Conservation (phyloP, 2,797 vertebrate species). For the Macrochelys suwanniensis region DNA sequence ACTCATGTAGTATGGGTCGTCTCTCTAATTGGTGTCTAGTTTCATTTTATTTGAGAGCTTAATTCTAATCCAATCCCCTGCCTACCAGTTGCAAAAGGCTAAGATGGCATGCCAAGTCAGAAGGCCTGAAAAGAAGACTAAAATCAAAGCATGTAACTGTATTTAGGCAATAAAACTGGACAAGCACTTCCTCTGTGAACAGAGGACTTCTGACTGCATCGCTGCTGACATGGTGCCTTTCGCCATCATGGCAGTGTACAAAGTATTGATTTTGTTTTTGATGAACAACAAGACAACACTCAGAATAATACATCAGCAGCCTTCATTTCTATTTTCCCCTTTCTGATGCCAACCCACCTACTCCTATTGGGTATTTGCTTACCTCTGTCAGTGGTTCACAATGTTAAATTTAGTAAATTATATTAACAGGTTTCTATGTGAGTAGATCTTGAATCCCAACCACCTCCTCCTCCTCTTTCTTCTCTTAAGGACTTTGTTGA, state of each 20-base stretch:
- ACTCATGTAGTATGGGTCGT: background rate
- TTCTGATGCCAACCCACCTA: background rate
- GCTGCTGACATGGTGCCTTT: background rate
- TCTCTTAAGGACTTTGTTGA: background rate
- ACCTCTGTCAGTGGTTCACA: background rate
- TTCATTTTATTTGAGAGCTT: background rate
- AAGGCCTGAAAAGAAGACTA: background rate
- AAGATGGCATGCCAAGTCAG: background rate
- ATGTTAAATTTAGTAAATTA: background rate
- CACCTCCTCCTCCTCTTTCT: background rate
- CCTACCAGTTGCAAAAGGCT: background rate
- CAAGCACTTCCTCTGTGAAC: background rate
- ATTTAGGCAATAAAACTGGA: background rate
- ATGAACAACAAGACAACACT: background rate
- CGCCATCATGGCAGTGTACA: background rate
- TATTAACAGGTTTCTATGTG: background rate
- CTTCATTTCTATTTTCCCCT: background rate
- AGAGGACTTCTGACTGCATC: background rate
- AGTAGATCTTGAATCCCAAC: background rate
- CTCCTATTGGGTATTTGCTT: background rate
- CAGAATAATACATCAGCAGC: background rate
- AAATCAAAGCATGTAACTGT: background rate
- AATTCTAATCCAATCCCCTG: background rate
- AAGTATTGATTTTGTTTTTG: background rate
- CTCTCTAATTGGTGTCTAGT: background rate